phyloP scores from a whole-genome alignment of 2,888 invertebrate genomes.

The Gastrophysa polygoni region DNA sequence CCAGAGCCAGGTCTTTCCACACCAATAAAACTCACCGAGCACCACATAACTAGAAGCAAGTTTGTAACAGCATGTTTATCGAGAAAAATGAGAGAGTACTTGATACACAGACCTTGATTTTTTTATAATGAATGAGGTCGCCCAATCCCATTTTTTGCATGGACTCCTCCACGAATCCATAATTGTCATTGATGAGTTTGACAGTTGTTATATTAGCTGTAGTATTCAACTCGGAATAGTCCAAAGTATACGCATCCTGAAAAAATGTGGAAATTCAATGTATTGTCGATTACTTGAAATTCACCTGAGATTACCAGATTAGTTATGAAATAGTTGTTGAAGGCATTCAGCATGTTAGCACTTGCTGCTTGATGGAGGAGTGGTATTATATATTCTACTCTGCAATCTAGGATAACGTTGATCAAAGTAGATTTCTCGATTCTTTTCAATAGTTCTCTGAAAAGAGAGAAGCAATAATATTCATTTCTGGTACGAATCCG shows the following conservation, averaged over 20 bases:
- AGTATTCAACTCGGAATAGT: slow-evolving; percentile 64
- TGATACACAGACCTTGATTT: slow-evolving; percentile 21
- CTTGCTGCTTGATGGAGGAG: slow-evolving; percentile 72
- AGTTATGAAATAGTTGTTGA: slow-evolving; percentile 68
- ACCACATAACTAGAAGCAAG: too few species aligned
- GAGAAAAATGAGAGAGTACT: too few species aligned
- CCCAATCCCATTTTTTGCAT: slow-evolving; percentile 19
- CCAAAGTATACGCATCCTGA: slow-evolving; percentile 68
- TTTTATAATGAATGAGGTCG: slow-evolving; percentile 21
- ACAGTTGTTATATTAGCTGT: slow-evolving; percentile 75
- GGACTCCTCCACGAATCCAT: slow-evolving; percentile 41
- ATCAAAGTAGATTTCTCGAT: slow-evolving; percentile 73
- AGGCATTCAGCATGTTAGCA: slow-evolving; percentile 77
- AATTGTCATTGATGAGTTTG: slow-evolving; percentile 64
- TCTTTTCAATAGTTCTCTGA: slow-evolving; percentile 73
- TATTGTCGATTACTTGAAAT: too few species aligned
- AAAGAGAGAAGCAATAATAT: slow-evolving; percentile 38
- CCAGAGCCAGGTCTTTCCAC: too few species aligned
- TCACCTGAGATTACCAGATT: slow-evolving; percentile 61
- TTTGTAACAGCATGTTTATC: too few species aligned
- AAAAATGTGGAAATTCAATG: slow-evolving; percentile 26
- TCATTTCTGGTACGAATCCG: too few species aligned
- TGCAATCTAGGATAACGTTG: slow-evolving; percentile 78
- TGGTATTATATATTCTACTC: slow-evolving; percentile 65
- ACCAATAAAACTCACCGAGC: too few species aligned